Evolutionary conservation across 2,888 invertebrate genomes (phyloP).

Genomic region (Papilio demoleus): DNA sequence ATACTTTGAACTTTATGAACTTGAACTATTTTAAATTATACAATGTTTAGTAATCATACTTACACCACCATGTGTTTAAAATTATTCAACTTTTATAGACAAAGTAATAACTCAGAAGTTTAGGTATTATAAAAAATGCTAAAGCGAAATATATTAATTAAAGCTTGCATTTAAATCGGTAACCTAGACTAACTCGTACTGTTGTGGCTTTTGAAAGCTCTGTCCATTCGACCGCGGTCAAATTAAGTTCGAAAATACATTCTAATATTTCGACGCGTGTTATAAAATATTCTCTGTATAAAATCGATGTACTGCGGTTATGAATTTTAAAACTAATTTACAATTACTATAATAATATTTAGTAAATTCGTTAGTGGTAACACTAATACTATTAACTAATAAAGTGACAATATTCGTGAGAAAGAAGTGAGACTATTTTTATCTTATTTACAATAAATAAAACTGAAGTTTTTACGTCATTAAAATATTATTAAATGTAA

Average conservation of each 20-base stretch:
- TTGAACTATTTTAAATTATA: no score
- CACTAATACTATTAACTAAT: background rate
- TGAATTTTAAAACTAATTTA: background rate
- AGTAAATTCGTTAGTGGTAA: background rate
- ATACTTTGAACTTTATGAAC: no score
- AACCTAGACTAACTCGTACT: slow-evolving; percentile 40
- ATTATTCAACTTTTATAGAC: no score
- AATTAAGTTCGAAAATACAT: slow-evolving; percentile 58
- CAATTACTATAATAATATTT: background rate
- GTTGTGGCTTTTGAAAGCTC: slow-evolving; percentile 61
- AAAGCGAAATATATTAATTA: background rate
- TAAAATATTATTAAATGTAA: slow-evolving; percentile 9
- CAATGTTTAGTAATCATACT: no score
- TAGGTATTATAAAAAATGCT: background rate
- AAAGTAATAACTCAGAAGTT: no score
- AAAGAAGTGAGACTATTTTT: no score
- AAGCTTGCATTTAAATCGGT: slow-evolving; percentile 3
- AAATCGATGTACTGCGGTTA: background rate
- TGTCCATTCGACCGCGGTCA: slow-evolving; percentile 67
- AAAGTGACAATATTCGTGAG: no score
- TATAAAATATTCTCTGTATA: slow-evolving; percentile 49
- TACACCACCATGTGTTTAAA: no score
- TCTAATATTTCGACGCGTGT: slow-evolving; percentile 63
- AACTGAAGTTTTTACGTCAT: background rate
- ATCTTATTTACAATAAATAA: no score